phyloP scores from a whole-genome alignment of 2,113 vertebrate genomes.

The Rhabdomys dilectus region DNA sequence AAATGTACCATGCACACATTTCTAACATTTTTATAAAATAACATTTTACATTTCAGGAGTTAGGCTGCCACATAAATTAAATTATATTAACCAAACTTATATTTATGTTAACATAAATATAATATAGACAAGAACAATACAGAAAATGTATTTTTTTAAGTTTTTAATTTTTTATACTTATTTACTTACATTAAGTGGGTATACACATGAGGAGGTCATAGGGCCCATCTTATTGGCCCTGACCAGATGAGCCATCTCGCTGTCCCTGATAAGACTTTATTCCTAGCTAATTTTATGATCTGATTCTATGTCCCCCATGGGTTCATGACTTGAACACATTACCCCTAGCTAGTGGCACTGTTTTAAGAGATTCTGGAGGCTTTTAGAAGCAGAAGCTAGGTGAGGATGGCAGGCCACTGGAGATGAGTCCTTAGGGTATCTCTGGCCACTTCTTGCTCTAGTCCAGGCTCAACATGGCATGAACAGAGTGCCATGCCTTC shows the following conservation, averaged over 20 bases:
- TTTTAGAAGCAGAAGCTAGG: background rate
- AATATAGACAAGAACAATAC: background rate
- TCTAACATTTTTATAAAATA: background rate
- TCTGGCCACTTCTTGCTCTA: background rate
- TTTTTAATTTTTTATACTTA: background rate
- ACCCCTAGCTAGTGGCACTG: background rate
- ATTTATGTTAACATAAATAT: conserved; percentile 12
- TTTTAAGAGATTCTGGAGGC: background rate
- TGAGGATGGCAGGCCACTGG: background rate
- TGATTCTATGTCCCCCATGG: background rate
- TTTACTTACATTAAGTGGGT: no score
- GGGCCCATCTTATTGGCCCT: background rate
- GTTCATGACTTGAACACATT: background rate
- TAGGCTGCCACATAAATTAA: conserved; percentile 8
- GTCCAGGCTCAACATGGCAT: no score
- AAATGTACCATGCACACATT: background rate
- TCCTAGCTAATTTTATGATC: background rate
- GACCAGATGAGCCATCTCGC: background rate
- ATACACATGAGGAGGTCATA: background rate
- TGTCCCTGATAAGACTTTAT: background rate
- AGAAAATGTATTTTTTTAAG: background rate
- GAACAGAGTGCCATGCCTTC: background rate
- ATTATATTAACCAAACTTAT: conserved; percentile 7
- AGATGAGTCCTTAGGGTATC: background rate
- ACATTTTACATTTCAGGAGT: conserved; percentile 33